Evolutionary conservation across 2,888 invertebrate genomes (phyloP), one percentile per base, ranked within the genome.

Genomic region (Heliconius sara): DNA sequence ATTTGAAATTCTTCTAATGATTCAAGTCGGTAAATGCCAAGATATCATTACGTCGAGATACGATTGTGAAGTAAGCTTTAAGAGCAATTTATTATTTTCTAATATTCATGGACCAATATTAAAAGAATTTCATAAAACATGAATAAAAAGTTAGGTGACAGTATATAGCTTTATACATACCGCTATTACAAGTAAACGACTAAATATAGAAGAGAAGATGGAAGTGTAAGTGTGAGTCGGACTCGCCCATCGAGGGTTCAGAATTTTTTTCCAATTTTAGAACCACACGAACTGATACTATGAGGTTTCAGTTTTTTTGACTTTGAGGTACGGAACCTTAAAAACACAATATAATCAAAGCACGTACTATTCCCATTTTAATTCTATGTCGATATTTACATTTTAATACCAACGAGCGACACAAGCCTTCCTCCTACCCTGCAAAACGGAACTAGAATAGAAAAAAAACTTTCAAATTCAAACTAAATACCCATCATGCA

Each of bases 1-100:
- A 34, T 57, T 72, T 52, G 19, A 34, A 57, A 57, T 72, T 72
- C 57, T 52, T 72, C 13, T 22, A 57, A 72, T 72, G 57, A 72
- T 52, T 30, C 10, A 10, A 22, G 30, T 52, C 5, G 19, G 52
- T 57, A 39, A 68, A 39, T 72, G 30, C 57, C 30, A 72, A 57
- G 72, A 57, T 72, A 57, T 72, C 72, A 22, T 57, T 57, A 72
- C 27, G 72, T 19, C 30, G 22, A 72, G 30, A 72, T n/a, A n/a
- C 43, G 43, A 68, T 52, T 57, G 57, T 57, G 52, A 57, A 72
- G 52, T 72, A 57, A 72, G 47, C 16, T 68, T 68, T 68, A n/a
- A 39, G 10, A 68, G 39, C 22, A n/a, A 68, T 68, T 68, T 68
- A 39, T 39, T 68, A 4, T 39, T n/a, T n/a, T 68, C 19, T 39